A percentile compares a stretch with the other conserved stretches of the same genome.
Evolutionary conservation across 1,140 invertebrate genomes (phyloP).

Genomic region (Drosophila pallidifrons): DNA sequence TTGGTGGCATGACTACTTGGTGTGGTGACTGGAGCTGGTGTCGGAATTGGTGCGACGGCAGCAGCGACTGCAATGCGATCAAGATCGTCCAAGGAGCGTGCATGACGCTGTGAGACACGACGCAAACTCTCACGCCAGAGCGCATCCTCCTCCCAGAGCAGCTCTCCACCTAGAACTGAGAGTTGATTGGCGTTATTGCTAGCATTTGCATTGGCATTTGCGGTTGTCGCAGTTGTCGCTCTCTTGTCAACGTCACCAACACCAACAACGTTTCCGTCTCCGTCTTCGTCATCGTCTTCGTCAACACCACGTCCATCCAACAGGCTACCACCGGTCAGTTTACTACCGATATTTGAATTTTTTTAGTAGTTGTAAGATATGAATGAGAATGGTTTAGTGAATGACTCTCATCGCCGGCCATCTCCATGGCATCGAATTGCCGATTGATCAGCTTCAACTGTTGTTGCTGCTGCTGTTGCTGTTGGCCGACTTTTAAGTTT

Average conservation of each 20-base stretch:
- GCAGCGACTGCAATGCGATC: constrained; percentile 86
- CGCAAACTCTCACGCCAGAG: constrained; percentile 92
- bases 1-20: constrained; percentile 54
- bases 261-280: constrained; percentile 13
- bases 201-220: constrained; percentile 6
- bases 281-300: constrained; percentile 27
- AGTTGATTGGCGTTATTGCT: constrained; percentile 71
- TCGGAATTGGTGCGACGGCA: constrained; percentile 47
- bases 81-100: constrained; percentile 91
- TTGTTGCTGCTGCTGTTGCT: constrained; percentile 60
- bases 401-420: constrained; percentile 29
- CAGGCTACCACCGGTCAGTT: constrained; percentile 71
- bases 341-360: constrained; percentile 73
- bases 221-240: background rate
- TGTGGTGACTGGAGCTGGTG: constrained; percentile 31
- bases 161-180: constrained; percentile 86
- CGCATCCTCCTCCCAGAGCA: constrained; percentile 93
- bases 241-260: constrained; percentile 27
- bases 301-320: constrained; percentile 52
- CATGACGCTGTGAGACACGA: constrained; percentile 91
- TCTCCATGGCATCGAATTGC: constrained; percentile 37
- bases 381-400: constrained; percentile 68
- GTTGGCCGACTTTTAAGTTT: constrained; percentile 57
- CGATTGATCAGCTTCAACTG: constrained; percentile 57
- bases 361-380: constrained; percentile 74